Evolutionary conservation across 2,888 invertebrate genomes (phyloP).

Genomic region (Epinotia bilunana): DNA sequence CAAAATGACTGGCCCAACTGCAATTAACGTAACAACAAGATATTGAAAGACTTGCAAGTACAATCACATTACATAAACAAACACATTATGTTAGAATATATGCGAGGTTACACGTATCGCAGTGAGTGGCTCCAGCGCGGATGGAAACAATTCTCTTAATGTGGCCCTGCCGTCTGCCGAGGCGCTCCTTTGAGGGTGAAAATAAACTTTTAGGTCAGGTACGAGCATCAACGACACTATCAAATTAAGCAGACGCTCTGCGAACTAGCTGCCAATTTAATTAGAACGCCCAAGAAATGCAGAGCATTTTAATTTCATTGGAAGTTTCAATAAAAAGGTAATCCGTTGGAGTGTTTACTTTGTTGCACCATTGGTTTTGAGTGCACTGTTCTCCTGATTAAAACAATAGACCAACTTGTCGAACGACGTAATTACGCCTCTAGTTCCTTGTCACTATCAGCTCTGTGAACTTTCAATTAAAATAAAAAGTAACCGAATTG

Average conservation of each 20-base stretch:
- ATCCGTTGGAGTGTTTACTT: conserved; percentile 34
- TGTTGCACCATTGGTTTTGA: conserved; percentile 20
- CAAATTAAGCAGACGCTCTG: conserved; percentile 70
- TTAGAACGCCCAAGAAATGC: conserved; percentile 55
- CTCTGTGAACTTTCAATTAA: neutral
- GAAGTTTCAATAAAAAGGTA: conserved; percentile 38
- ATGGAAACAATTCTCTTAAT: conserved; percentile 58
- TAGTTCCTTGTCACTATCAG: neutral
- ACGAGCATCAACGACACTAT: conserved; percentile 66
- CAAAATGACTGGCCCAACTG: neutral
- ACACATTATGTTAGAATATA: conserved; percentile 1
- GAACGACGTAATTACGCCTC: conserved; percentile 3
- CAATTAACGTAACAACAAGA: neutral
- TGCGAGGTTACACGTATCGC: conserved; percentile 16
- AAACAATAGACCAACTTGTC: conserved; percentile 9
- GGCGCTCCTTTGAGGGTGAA: conserved; percentile 59
- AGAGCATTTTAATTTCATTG: conserved; percentile 43
- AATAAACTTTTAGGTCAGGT: conserved; percentile 70
- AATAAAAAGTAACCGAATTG: neutral
- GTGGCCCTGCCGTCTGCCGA: conserved; percentile 50
- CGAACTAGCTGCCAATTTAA: conserved; percentile 69
- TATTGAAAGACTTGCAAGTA: neutral
- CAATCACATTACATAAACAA: conserved; percentile 2
- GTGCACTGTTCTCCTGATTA: conserved; percentile 7
- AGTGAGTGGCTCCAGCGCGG: conserved; percentile 2